phyloP scores from a whole-genome alignment of 2,888 invertebrate species.

The Hyposoter didymator region DNA sequence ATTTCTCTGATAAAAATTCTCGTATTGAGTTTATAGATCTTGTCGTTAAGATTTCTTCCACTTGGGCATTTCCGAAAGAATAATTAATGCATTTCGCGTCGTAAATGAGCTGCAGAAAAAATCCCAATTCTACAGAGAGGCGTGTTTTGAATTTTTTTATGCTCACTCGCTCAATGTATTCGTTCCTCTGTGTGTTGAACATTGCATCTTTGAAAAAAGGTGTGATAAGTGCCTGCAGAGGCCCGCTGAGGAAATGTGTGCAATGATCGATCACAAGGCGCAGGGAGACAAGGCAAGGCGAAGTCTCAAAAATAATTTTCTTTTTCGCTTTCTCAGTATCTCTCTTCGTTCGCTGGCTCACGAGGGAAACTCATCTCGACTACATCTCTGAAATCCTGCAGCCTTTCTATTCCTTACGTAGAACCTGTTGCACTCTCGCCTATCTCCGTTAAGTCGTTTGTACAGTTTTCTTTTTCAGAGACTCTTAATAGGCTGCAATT shows the following conservation, averaged over 20 bases:
- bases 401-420: constrained; percentile 55
- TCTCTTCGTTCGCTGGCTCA: constrained; percentile 51
- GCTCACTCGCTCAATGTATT: neutral
- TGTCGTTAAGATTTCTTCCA: neutral
- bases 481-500: neutral
- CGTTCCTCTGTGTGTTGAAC: neutral
- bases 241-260: constrained; percentile 39
- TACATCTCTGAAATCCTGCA: constrained; percentile 24
- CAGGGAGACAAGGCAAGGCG: constrained; percentile 10
- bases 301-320: constrained; percentile 41
- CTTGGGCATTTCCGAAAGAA: neutral
- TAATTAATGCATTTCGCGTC: constrained; percentile 35
- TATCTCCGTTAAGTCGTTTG: constrained; percentile 16
- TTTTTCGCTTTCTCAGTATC: constrained; percentile 17
- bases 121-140: constrained; percentile 1
- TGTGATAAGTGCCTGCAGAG: neutral
- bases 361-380: constrained; percentile 51
- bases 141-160: constrained; percentile 16
- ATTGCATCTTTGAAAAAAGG: constrained; percentile 33
- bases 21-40: neutral
- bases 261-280: constrained; percentile 40
- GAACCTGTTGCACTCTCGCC: constrained; percentile 69
- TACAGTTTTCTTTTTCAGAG: constrained; percentile 20
- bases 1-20: neutral
- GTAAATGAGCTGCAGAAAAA: constrained; percentile 1